phyloP scores from a whole-genome alignment of 2,113 vertebrate genomes.

The Alectura lathami region DNA sequence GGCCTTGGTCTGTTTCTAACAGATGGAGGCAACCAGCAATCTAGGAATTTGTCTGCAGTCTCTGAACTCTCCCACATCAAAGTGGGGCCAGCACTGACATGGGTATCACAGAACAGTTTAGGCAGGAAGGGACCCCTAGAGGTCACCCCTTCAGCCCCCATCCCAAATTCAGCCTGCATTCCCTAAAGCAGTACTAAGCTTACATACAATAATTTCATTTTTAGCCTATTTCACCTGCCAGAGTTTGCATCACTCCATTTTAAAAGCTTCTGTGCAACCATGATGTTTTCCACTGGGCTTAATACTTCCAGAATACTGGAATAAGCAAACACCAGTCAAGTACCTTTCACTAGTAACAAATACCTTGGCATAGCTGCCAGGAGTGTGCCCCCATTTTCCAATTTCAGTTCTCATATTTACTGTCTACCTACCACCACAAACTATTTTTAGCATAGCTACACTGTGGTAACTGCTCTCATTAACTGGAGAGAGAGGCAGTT shows the following conservation, averaged over 20 bases:
- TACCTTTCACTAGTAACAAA: not conserved
- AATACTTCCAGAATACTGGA: not conserved
- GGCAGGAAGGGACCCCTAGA: not conserved
- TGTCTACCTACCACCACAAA: not conserved
- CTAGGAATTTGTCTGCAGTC: not conserved
- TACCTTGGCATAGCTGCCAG: not conserved
- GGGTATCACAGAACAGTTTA: rapidly evolving
- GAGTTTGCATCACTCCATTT: not conserved
- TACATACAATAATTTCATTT: not conserved
- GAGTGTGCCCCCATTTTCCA: not conserved
- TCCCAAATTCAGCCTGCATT: not conserved
- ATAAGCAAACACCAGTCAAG: not conserved
- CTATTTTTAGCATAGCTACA: not conserved
- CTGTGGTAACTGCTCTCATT: not conserved
- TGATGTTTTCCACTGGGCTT: not conserved
- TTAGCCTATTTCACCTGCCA: not conserved
- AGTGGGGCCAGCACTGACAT: not conserved
- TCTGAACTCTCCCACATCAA: not conserved
- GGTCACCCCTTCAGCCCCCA: not conserved
- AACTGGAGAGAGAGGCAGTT: not conserved
- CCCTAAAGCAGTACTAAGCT: not conserved
- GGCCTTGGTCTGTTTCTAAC: not conserved
- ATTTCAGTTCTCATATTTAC: not conserved
- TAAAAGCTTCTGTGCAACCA: not conserved
- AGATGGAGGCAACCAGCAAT: not conserved